Evolutionary conservation across 2,113 vertebrate genomes (phyloP), one percentile per base, ranked within the genome.

Genomic region (Vulpes lagopus): DNA sequence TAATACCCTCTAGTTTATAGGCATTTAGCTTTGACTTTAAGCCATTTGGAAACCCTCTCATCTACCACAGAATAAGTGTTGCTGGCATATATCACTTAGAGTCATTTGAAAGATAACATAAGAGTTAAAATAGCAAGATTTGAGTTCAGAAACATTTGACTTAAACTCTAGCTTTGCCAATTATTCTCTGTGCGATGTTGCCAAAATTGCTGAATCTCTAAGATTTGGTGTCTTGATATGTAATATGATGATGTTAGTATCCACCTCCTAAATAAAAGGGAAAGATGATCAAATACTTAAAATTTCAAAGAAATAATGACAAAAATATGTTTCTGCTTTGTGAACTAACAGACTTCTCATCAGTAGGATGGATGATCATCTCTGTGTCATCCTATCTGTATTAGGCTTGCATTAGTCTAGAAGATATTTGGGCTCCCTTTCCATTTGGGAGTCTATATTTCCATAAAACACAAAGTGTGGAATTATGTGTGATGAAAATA

Each of bases 81-180:
- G 30, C 30, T 73, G 23, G 32, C 19, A 49, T 89, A 71, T 23
- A 38, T 87, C 62, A 76, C 3, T 76, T 62, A 69, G 17, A 16
- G 49, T 74, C 20, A 93, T 80, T 19, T 92, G n/a, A 19, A 8
- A 59, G 65, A 49, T 38, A 87, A 60, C 38, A 15, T 30, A 71
- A 35, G 5, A 85, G 1, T 67, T 79, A 71, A 80, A 94, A 53
- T 17, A 17, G 19, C 51, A 65, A 60, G 20, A 79, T 84, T 89
- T 49, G n/a, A 7, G 20, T 84, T 96, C 55, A 80, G 71, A 96
- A 86, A 85, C 35, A 87, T 91, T 86, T 87, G 11, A 20, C 49
- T 59, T 64, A 79, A 81, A 81, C 62, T 95, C 20, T n/a, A 89
- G 27, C 25, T 60, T 92, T 89, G 38, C 25, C 11, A 17, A 0